Conservation (phyloP, 2,797 vertebrate species). For the Odontamblyopus rebecca region DNA sequence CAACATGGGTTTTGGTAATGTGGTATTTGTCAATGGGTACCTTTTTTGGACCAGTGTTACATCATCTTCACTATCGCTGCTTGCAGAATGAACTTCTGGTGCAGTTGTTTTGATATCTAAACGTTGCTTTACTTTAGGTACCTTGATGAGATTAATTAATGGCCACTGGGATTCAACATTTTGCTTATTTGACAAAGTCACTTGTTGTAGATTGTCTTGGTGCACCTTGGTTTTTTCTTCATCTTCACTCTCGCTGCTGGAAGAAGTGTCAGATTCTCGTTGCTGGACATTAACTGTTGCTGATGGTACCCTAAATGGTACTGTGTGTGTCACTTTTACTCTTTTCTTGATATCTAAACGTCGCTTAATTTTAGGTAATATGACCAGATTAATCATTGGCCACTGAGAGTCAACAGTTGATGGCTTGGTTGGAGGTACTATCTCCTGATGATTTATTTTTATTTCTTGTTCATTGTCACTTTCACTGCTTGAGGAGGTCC, state of each 20-base stretch:
- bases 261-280: constrained; percentile 19
- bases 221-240: neutral
- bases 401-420: neutral
- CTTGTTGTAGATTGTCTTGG: neutral
- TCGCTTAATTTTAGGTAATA: neutral
- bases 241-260: constrained; percentile 25
- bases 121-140: neutral
- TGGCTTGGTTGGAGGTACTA: neutral
- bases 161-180: neutral
- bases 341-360: constrained; percentile 14
- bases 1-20: constrained; percentile 4
- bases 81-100: constrained; percentile 11
- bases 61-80: constrained; percentile 34
- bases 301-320: neutral
- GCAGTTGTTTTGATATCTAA: constrained; percentile 14
- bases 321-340: neutral
- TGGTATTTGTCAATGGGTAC: constrained; percentile 3
- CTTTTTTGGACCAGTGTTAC: neutral
- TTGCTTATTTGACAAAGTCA: neutral
- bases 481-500: constrained; percentile 10
- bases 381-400: neutral
- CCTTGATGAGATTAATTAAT: neutral
- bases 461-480: constrained; percentile 7
- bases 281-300: neutral
- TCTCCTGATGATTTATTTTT: neutral